phyloP scores from a whole-genome alignment of 2,797 vertebrate genomes.

The Decapterus maruadsi region DNA sequence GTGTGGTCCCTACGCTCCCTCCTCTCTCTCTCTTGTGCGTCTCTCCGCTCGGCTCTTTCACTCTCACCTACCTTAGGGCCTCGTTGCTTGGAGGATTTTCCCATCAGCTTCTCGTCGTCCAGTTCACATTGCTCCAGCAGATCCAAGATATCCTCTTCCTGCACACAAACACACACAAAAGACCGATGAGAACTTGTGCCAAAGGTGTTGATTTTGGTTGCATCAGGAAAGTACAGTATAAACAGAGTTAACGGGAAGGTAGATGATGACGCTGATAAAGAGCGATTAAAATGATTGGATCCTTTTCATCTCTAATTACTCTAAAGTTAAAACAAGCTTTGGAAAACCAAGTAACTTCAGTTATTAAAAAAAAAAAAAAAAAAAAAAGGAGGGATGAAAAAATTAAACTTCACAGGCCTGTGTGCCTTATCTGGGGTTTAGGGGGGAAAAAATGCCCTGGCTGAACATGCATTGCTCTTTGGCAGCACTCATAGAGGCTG shows the following conservation, averaged over 20 bases:
- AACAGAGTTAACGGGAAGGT: not conserved
- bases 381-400: conserved; percentile 37
- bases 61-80: conserved; percentile 78
- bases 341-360: conserved; percentile 20
- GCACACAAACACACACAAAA: conserved; percentile 66
- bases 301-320: conserved; percentile 22
- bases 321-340: conserved; percentile 35
- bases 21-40: conserved; percentile 15
- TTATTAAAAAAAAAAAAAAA: conserved; percentile 14
- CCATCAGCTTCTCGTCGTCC: conserved; percentile 96
- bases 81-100: conserved; percentile 83
- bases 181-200: conserved; percentile 29
- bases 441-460: conserved; percentile 35
- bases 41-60: conserved; percentile 9
- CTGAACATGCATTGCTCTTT: conserved; percentile 50
- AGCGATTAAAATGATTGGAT: conserved; percentile 20
- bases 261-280: conserved; percentile 12
- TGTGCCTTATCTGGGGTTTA: conserved; percentile 39
- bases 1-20: conserved; percentile 42
- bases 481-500: conserved; percentile 54
- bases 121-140: conserved; percentile 97
- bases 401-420: conserved; percentile 47
- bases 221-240: not conserved
- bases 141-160: conserved; percentile 99
- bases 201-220: conserved; percentile 16